These are phyloP conservation scores for Dasypolia templi DNA, from an alignment of 2,888 invertebrate species.

Conservation along the genomic window DNA sequence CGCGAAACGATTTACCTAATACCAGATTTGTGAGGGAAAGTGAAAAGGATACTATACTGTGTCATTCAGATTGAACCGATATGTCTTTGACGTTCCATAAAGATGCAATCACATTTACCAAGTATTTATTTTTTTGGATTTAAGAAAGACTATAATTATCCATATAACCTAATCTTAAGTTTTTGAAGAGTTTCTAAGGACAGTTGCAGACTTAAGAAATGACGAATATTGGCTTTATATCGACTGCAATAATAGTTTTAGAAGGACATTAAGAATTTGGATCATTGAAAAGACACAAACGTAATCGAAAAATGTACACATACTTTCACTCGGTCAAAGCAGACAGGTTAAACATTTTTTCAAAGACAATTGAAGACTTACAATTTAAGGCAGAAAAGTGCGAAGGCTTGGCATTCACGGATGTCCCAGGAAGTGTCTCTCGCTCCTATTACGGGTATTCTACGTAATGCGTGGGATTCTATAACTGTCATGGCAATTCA, in stretches of 20 bases:
- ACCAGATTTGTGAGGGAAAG: slow-evolving; percentile 68
- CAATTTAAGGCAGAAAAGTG: slow-evolving; percentile 23
- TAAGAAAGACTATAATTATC: no score
- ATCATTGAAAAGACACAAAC: no score
- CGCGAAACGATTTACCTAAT: slow-evolving; percentile 59
- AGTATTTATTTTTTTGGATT: neutral
- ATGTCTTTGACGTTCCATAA: slow-evolving; percentile 6
- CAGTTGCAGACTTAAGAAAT: neutral
- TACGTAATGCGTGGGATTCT: slow-evolving; percentile 50
- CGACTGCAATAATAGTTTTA: neutral
- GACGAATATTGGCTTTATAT: neutral
- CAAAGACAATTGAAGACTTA: neutral
- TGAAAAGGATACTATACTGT: slow-evolving; percentile 35
- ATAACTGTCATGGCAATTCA: slow-evolving; percentile 42
- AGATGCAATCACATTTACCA: neutral
- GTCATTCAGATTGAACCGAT: slow-evolving; percentile 30
- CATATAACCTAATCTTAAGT: neutral
- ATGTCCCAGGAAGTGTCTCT: slow-evolving; percentile 51
- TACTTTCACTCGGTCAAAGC: slow-evolving; percentile 14
- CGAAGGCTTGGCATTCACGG: slow-evolving; percentile 40
- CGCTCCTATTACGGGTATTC: slow-evolving; percentile 46
- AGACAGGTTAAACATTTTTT: neutral
- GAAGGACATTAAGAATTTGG: neutral
- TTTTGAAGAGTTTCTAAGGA: neutral
- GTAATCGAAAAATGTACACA: neutral